These are phyloP conservation scores for Drosophila parthenogenetica DNA, from an alignment of 2,888 invertebrate genomes.

Conservation along the genomic window DNA sequence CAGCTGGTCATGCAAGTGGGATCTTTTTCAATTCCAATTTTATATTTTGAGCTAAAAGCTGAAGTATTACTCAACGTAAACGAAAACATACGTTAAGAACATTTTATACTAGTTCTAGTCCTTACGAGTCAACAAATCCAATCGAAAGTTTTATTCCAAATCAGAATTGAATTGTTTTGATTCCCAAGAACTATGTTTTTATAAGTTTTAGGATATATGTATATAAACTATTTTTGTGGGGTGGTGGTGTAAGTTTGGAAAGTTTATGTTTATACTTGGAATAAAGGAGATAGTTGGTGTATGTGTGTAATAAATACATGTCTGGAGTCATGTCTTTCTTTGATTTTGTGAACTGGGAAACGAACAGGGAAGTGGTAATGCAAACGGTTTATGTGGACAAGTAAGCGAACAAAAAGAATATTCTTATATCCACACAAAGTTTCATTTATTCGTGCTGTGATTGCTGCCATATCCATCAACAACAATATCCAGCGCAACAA, in stretches of 20 bases:
- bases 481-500: slow-evolving; percentile 22
- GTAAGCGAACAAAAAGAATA: slow-evolving; percentile 41
- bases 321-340: slow-evolving; percentile 34
- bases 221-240: no score
- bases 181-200: no score
- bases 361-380: slow-evolving; percentile 2
- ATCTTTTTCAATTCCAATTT: background rate
- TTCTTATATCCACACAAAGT: slow-evolving; percentile 53
- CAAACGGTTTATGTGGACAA: slow-evolving; percentile 37
- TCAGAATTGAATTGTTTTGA: no score
- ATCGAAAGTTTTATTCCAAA: no score
- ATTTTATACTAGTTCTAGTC: no score
- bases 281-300: background rate
- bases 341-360: slow-evolving; percentile 1
- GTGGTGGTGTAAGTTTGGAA: no score
- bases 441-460: slow-evolving; percentile 37
- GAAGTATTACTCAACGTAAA: background rate
- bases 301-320: background rate
- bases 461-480: slow-evolving; percentile 47
- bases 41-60: no score
- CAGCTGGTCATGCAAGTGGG: background rate
- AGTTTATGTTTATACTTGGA: no score
- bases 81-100: background rate
- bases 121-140: no score
- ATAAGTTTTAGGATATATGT: no score